A percentile compares a stretch with the other conserved stretches of the same genome.
phyloP scores from a whole-genome alignment of 2,113 vertebrate species.

The Nycticryphes semicollaris region DNA sequence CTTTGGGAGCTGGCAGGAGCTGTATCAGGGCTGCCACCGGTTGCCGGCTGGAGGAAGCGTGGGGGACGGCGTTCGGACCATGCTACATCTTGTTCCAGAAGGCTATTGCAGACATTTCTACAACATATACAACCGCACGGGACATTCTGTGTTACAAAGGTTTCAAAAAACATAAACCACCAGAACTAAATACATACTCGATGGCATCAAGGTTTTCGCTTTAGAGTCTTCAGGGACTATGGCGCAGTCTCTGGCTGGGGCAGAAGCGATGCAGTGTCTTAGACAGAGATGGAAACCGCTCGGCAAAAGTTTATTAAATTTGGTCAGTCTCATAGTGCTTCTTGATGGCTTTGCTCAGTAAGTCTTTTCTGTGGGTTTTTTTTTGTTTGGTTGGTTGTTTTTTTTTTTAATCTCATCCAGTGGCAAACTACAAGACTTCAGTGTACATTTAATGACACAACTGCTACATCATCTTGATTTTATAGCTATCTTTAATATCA shows the following conservation, averaged over 20 bases:
- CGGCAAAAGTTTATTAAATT: conserved; percentile 85
- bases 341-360: conserved; percentile 94
- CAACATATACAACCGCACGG: conserved; percentile 86
- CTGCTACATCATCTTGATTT: conserved; percentile 91
- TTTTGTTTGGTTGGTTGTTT: neutral
- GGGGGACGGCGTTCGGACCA: conserved; percentile 74
- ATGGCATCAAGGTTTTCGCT: conserved; percentile 68
- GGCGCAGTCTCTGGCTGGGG: conserved; percentile 77
- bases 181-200: conserved; percentile 85
- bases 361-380: conserved; percentile 69
- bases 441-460: conserved; percentile 94
- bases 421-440: conserved; percentile 97
- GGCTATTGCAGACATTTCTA: conserved; percentile 90
- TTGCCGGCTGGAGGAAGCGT: conserved; percentile 70
- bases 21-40: conserved; percentile 64
- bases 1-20: neutral
- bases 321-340: conserved; percentile 95
- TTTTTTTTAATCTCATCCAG: conserved; percentile 95
- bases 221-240: conserved; percentile 96
- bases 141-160: conserved; percentile 83
- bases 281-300: conserved; percentile 83
- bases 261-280: conserved; percentile 81
- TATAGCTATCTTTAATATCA: conserved; percentile 91
- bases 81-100: conserved; percentile 81
- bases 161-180: conserved; percentile 85